phyloP scores from a whole-genome alignment of 2,888 invertebrate species.

The Stomorhina lunata region DNA sequence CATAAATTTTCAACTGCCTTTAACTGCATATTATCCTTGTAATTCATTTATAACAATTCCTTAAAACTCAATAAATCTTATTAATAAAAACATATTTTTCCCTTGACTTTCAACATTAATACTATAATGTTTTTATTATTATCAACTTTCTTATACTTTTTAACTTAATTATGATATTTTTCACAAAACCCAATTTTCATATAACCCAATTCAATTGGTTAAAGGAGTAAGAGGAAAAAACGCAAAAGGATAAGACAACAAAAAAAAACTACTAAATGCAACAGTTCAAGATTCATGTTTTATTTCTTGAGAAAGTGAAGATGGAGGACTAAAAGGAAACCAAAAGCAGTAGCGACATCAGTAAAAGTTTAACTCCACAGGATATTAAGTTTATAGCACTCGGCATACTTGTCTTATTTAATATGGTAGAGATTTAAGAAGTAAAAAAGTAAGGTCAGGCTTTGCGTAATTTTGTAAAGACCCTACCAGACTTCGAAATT shows the following conservation, averaged over 20 bases:
- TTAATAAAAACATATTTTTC: not conserved
- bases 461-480: too few species aligned
- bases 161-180: too few species aligned
- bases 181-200: conserved; percentile 13
- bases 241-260: not conserved
- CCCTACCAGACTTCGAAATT: too few species aligned
- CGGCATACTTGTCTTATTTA: not conserved
- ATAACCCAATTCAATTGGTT: conserved; percentile 39
- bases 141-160: not conserved
- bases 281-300: conserved; percentile 1
- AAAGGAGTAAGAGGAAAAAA: not conserved
- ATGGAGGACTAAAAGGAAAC: too few species aligned
- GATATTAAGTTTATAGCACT: conserved; percentile 55
- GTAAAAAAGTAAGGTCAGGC: too few species aligned
- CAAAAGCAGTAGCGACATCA: not conserved
- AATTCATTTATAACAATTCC: not conserved
- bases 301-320: conserved; percentile 27
- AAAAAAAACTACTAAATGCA: not conserved
- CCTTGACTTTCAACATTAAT: not conserved
- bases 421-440: not conserved
- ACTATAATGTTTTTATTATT: conserved; percentile 1
- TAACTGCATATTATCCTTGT: not conserved
- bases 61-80: not conserved
- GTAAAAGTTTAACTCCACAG: conserved; percentile 51
- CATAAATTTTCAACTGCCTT: too few species aligned